Evolutionary conservation across 1,140 invertebrate species (phyloP).

Genomic region (Telenomus remus): DNA sequence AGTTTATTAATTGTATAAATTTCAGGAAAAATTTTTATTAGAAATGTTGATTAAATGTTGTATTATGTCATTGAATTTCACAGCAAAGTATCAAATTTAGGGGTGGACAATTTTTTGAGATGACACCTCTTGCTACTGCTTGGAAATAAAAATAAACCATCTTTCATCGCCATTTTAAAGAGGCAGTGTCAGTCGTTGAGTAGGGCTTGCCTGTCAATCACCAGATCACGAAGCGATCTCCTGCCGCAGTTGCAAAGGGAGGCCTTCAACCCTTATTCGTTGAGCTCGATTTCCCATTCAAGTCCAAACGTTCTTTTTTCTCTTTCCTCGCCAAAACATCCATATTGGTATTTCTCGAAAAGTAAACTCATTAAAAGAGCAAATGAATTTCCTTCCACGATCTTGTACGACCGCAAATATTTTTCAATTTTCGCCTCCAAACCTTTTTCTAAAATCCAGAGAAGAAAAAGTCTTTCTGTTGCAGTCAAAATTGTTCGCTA

Average conservation of each 20-base stretch:
- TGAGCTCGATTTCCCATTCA: conserved; percentile 63
- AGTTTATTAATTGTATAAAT: too few species aligned
- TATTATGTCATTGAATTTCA: too few species aligned
- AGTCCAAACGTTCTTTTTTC: conserved; percentile 51
- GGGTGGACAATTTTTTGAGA: too few species aligned
- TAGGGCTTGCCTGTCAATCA: conserved; percentile 71
- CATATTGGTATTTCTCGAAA: conserved; percentile 53
- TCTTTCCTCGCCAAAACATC: conserved; percentile 28
- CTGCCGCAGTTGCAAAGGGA: conserved; percentile 54
- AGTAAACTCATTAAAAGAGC: conserved; percentile 58
- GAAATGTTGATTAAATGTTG: too few species aligned
- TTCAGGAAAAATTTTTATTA: too few species aligned
- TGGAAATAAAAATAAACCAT: conserved; percentile 70
- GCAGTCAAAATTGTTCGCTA: too few species aligned
- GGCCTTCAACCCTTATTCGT: conserved; percentile 63
- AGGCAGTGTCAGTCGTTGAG: conserved; percentile 53
- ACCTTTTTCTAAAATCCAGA: too few species aligned
- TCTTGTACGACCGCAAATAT: background rate
- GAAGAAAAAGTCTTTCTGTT: too few species aligned
- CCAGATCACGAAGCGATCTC: conserved; percentile 65
- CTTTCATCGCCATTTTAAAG: conserved; percentile 69
- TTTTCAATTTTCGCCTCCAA: background rate
- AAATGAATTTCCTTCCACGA: conserved; percentile 49
- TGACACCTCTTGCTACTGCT: conserved; percentile 8
- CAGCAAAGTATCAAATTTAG: too few species aligned